phyloP scores from a whole-genome alignment of 2,797 vertebrate species.

The Crenuchus spilurus region DNA sequence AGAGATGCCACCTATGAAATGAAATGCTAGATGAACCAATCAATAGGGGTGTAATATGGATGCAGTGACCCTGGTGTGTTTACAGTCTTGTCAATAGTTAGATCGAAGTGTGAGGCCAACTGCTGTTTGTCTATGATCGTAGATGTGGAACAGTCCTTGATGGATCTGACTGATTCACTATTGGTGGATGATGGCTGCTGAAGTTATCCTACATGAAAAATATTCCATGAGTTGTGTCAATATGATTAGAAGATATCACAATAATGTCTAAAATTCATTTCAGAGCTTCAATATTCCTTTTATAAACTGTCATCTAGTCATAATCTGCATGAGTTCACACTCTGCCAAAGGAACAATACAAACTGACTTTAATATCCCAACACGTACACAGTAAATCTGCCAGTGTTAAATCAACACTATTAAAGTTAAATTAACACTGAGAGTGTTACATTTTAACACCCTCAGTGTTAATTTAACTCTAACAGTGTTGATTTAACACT shows the following conservation, averaged over 20 bases:
- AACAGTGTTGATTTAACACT: too few relatives aligned
- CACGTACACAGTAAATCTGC: too few relatives aligned
- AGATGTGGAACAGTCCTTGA: conserved; percentile 4
- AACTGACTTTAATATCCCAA: too few relatives aligned
- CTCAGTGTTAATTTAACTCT: too few relatives aligned
- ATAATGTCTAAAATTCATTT: too few relatives aligned
- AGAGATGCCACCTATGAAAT: conserved; percentile 17
- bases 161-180: conserved; percentile 27
- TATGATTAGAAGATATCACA: background rate
- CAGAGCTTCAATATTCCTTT: too few relatives aligned
- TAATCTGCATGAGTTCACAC: too few relatives aligned
- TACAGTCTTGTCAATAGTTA: conserved; percentile 31
- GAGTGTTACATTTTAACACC: too few relatives aligned
- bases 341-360: too few relatives aligned
- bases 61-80: conserved; percentile 39
- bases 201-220: conserved; percentile 16
- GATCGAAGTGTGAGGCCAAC: conserved; percentile 29
- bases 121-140: conserved; percentile 29
- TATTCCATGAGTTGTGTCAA: background rate
- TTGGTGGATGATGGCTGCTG: conserved; percentile 14
- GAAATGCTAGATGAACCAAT: conserved; percentile 35
- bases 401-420: too few relatives aligned
- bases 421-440: too few relatives aligned
- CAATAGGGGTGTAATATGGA: conserved; percentile 45
- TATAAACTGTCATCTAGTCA: too few relatives aligned